These are phyloP conservation scores for Eptesicus fuscus DNA, from an alignment of 2,113 vertebrate genomes.

Conservation along the genomic window DNA sequence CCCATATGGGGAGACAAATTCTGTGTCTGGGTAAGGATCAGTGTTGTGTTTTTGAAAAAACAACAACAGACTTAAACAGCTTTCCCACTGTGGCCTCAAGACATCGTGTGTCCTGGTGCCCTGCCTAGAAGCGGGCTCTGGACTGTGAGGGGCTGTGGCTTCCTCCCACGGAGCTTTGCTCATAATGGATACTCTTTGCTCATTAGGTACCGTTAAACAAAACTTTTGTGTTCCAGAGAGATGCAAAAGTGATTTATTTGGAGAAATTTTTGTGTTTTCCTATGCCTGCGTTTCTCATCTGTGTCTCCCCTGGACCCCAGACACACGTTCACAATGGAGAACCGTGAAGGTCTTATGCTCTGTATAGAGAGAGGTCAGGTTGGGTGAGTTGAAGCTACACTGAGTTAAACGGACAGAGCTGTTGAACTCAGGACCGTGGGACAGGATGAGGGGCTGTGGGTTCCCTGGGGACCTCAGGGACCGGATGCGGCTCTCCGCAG, in stretches of 20 bases:
- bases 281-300: slow-evolving; percentile 3
- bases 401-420: neutral
- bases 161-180: neutral
- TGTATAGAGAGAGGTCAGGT: neutral
- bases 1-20: neutral
- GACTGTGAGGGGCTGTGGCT: neutral
- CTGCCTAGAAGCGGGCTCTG: neutral
- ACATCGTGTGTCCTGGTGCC: fast-evolving
- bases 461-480: neutral
- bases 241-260: neutral
- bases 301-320: neutral
- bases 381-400: neutral
- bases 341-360: neutral
- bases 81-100: neutral
- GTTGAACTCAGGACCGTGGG: neutral
- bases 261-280: neutral
- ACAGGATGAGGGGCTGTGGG: neutral
- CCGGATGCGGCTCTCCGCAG: neutral
- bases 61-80: neutral
- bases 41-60: neutral
- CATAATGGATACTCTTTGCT: neutral
- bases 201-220: neutral
- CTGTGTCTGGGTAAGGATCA: neutral
- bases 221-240: neutral
- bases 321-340: neutral